Evolutionary conservation across 2,888 invertebrate genomes (phyloP).

Genomic region (Dynastes tityus): DNA sequence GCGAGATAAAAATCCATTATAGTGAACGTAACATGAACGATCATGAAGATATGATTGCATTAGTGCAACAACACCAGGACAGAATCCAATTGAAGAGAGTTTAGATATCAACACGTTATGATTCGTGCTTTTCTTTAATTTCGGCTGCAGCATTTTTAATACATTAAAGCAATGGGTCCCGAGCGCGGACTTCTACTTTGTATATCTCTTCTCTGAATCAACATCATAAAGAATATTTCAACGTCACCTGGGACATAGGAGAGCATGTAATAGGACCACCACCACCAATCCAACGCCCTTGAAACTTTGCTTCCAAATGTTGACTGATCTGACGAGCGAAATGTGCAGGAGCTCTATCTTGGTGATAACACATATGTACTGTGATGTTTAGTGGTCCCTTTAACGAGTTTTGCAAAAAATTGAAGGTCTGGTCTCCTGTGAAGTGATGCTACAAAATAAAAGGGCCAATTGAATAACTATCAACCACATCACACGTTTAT

Average conservation of each 20-base stretch:
- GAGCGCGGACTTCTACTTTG: not conserved
- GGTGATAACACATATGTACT: not conserved
- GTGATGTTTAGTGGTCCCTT: not conserved
- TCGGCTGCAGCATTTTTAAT: not conserved
- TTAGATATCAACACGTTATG: not conserved
- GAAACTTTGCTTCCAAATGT: not conserved
- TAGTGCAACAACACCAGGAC: too few species aligned
- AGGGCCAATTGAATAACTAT: not conserved
- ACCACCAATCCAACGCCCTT: not conserved
- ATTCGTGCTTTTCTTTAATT: not conserved
- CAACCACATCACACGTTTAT: not conserved
- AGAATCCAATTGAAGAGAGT: too few species aligned
- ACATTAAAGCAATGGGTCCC: not conserved
- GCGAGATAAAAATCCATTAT: too few species aligned
- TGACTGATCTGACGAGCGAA: not conserved
- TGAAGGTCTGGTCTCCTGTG: not conserved
- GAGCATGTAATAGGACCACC: not conserved
- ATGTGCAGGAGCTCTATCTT: not conserved
- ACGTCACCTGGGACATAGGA: not conserved
- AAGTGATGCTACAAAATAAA: not conserved
- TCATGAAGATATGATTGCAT: too few species aligned
- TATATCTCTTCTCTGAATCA: not conserved
- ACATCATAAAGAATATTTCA: not conserved
- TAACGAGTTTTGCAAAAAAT: not conserved
- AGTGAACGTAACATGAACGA: too few species aligned